phyloP scores from a whole-genome alignment of 2,888 invertebrate genomes.

The Trissolcus japonicus region DNA sequence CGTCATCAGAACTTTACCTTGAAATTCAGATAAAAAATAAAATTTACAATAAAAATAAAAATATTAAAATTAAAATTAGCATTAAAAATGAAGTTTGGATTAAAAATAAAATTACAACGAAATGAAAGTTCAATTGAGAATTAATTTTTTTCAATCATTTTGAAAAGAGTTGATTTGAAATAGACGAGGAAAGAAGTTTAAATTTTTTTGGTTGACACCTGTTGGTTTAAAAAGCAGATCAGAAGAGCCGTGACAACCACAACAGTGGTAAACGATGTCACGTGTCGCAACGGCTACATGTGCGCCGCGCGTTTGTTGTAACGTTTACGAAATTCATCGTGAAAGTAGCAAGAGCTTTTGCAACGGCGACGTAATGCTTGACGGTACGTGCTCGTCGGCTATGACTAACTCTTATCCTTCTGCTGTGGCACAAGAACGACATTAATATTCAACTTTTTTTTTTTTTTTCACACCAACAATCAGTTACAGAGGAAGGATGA shows the following conservation, averaged over 20 bases:
- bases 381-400: slow-evolving; percentile 22
- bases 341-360: slow-evolving; percentile 45
- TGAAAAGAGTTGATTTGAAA: too few species aligned
- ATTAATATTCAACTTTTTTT: slow-evolving; percentile 36
- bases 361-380: slow-evolving; percentile 37
- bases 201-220: too few species aligned
- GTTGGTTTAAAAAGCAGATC: too few species aligned
- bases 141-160: too few species aligned
- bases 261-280: slow-evolving; percentile 34
- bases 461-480: slow-evolving; percentile 25
- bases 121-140: too few species aligned
- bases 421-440: slow-evolving; percentile 23
- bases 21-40: too few species aligned
- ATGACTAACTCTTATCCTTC: slow-evolving; percentile 27
- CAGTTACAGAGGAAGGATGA: slow-evolving; percentile 13
- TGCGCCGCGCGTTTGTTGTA: slow-evolving; percentile 23
- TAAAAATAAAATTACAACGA: too few species aligned
- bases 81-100: too few species aligned
- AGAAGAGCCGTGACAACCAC: slow-evolving; percentile 5
- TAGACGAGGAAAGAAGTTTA: too few species aligned
- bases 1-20: too few species aligned
- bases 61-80: too few species aligned
- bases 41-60: too few species aligned
- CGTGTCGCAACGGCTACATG: slow-evolving; percentile 29
- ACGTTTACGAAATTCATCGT: slow-evolving; percentile 46